These are phyloP conservation scores for Desmodus rotundus DNA, from an alignment of 2,113 vertebrate species.

Conservation along the genomic window DNA sequence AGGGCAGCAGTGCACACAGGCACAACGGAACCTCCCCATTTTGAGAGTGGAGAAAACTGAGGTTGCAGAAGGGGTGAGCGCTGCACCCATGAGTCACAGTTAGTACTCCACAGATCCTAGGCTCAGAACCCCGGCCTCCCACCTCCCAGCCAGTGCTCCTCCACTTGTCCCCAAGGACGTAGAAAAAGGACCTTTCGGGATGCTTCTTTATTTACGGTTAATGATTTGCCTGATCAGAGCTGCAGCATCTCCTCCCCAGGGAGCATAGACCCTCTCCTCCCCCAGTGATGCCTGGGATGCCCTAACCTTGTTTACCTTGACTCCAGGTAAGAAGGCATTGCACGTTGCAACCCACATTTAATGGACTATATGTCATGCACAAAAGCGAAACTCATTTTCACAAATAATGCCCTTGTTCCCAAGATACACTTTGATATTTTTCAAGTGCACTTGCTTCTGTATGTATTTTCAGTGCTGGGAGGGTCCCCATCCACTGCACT, in stretches of 20 bases:
- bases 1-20: conserved; percentile 48
- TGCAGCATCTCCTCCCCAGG: accelerated
- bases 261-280: background rate
- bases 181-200: background rate
- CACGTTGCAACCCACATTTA: background rate
- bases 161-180: background rate
- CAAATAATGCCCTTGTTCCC: background rate
- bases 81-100: no score
- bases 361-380: no score
- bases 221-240: background rate
- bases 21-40: background rate
- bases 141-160: background rate
- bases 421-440: background rate
- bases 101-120: background rate
- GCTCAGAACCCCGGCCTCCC: background rate
- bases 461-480: background rate
- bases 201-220: background rate
- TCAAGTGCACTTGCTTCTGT: background rate
- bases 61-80: background rate
- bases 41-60: background rate
- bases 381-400: background rate
- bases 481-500: background rate
- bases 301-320: background rate
- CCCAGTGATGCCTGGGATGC: background rate
- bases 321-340: background rate